A percentile compares a stretch with the other conserved stretches of the same genome.
These are phyloP conservation scores for Eumeta japonica DNA, from an alignment of 1,140 invertebrate genomes.

Conservation along the genomic window DNA sequence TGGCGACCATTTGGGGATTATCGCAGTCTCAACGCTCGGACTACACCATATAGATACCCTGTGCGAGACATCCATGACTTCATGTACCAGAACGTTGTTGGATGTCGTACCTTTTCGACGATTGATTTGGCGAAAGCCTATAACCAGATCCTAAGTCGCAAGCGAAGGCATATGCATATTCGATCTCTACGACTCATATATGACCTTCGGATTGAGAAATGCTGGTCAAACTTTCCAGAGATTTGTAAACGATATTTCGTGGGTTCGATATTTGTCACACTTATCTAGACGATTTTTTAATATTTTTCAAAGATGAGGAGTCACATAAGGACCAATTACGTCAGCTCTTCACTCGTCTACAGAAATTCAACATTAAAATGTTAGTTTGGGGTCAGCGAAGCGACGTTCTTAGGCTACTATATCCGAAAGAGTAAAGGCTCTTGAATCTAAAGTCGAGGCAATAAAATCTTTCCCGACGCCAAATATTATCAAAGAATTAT, in stretches of 20 bases:
- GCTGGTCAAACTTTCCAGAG: conserved; percentile 53
- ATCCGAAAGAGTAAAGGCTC: background rate
- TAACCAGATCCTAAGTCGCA: conserved; percentile 34
- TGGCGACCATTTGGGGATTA: conserved; percentile 18
- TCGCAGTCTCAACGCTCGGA: conserved; percentile 12
- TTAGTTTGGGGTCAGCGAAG: background rate
- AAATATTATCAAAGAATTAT: no score
- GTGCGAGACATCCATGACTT: conserved; percentile 23
- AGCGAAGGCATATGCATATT: no score
- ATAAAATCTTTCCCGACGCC: background rate
- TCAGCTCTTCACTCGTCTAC: background rate
- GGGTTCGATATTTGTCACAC: conserved; percentile 13
- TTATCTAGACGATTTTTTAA: conserved; percentile 2
- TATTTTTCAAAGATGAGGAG: background rate
- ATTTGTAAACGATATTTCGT: conserved; percentile 44
- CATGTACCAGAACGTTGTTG: no score
- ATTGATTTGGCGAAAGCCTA: conserved; percentile 38
- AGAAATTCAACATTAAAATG: conserved; percentile 1
- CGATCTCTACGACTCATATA: no score
- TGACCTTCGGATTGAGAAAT: conserved; percentile 49
- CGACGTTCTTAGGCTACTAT: no score
- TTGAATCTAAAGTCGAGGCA: conserved; percentile 1
- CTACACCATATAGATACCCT: conserved; percentile 35
- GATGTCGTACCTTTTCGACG: conserved; percentile 44
- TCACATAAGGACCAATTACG: background rate